Evolutionary conservation across 2,888 invertebrate species (phyloP).

Genomic region (Erebia epiphron): DNA sequence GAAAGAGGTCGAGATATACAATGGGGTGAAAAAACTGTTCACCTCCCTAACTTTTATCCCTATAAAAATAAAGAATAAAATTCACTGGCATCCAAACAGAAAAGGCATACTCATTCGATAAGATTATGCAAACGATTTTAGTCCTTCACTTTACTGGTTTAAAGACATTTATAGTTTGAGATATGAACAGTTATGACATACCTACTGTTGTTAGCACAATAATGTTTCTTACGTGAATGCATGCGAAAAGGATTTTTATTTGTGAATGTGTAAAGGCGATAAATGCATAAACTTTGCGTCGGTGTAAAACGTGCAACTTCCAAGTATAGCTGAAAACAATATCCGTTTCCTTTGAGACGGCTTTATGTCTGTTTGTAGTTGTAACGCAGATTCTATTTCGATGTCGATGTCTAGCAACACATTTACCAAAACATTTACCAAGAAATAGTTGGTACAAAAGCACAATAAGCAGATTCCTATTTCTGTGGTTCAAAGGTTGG

Average conservation of each 20-base stretch:
- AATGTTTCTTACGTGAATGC: not conserved
- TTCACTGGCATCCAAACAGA: slow-evolving; percentile 14
- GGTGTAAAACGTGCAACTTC: slow-evolving; percentile 13
- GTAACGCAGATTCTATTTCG: slow-evolving; percentile 7
- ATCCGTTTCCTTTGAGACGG: slow-evolving; percentile 23
- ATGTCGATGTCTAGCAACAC: slow-evolving; percentile 10
- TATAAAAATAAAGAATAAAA: slow-evolving; percentile 20
- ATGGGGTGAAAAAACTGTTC: slow-evolving; percentile 18
- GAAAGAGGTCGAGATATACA: slow-evolving; percentile 24
- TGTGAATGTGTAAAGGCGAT: not conserved
- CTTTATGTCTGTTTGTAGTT: slow-evolving; percentile 12
- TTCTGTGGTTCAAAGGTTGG: not conserved
- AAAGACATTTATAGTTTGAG: slow-evolving; percentile 4
- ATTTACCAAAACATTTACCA: not conserved
- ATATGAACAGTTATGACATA: slow-evolving; percentile 8
- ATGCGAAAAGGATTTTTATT: slow-evolving; percentile 14
- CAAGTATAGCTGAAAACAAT: slow-evolving; percentile 25
- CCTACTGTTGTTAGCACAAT: not conserved
- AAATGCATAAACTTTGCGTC: slow-evolving; percentile 4
- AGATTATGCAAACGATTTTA: slow-evolving; percentile 16
- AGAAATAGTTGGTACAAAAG: not conserved
- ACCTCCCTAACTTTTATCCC: slow-evolving; percentile 11
- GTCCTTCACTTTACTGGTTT: not conserved
- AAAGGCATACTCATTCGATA: not conserved
- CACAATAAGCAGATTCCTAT: no score